Percentiles rank a stretch among this genome's conserved stretches.
Evolutionary conservation across 53 echinoderm and acorn worm genomes (phyloP).

Genomic region (Holothuria leucospilota): DNA sequence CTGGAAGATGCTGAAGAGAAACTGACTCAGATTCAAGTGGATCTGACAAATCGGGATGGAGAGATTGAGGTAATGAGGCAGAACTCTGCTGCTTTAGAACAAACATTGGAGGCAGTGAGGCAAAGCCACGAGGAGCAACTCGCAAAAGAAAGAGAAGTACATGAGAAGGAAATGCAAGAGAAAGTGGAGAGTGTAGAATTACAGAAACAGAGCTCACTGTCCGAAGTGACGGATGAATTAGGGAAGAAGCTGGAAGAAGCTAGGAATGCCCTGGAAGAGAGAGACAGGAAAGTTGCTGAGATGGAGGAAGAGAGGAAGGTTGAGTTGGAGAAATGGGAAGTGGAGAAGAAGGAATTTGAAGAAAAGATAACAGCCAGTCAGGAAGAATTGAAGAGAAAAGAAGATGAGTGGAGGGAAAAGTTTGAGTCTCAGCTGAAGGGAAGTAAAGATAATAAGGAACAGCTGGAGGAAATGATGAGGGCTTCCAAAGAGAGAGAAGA

Average conservation of each 20-base stretch:
- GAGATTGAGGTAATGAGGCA: constrained; percentile 49
- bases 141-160: constrained; percentile 57
- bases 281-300: constrained; percentile 29
- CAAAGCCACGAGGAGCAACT: constrained; percentile 57
- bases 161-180: constrained; percentile 76
- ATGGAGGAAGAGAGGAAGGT: constrained; percentile 58
- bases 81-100: constrained; percentile 16
- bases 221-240: constrained; percentile 71
- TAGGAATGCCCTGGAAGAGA: not conserved
- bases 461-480: constrained; percentile 3
- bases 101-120: constrained; percentile 56
- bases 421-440: not conserved
- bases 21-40: constrained; percentile 40
- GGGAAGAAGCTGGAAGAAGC: constrained; percentile 76
- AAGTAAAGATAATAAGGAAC: not conserved
- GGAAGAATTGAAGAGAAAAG: constrained; percentile 29
- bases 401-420: constrained; percentile 53
- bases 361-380: constrained; percentile 58
- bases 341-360: constrained; percentile 60
- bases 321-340: constrained; percentile 61
- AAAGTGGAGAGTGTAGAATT: constrained; percentile 75
- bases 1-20: constrained; percentile 59
- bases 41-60: constrained; percentile 43
- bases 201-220: constrained; percentile 82
- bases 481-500: constrained; percentile 16